These are phyloP conservation scores for Hyperoplus immaculatus DNA, from an alignment of 2,797 vertebrate species.

Conservation along the genomic window DNA sequence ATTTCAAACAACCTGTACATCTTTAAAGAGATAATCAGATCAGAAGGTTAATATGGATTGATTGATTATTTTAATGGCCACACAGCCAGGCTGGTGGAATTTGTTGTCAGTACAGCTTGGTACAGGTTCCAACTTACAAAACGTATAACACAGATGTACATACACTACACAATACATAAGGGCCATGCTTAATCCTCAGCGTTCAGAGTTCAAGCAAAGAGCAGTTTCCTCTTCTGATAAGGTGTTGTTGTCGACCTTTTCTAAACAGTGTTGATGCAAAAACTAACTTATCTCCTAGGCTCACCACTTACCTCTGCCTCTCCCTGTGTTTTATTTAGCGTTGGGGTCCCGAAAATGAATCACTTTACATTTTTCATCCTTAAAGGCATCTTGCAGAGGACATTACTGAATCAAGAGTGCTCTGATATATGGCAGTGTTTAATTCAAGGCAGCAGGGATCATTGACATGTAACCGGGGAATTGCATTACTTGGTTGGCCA, in stretches of 20 bases:
- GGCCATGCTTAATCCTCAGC: no score
- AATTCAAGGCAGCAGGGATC: constrained; percentile 53
- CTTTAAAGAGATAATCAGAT: constrained; percentile 14
- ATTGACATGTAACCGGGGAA: constrained; percentile 49
- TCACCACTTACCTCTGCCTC: neutral
- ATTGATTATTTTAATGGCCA: no score
- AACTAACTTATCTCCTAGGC: constrained; percentile 8
- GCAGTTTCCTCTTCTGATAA: neutral
- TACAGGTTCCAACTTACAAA: no score
- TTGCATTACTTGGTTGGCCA: constrained; percentile 61
- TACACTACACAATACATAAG: no score
- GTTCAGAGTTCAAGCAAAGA: neutral
- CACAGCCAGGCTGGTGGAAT: no score
- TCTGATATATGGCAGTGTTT: constrained; percentile 61
- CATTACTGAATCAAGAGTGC: constrained; percentile 32
- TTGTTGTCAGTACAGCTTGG: no score
- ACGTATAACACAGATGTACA: no score
- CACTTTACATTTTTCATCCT: constrained; percentile 48
- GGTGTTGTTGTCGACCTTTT: constrained; percentile 14
- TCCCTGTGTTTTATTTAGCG: constrained; percentile 18
- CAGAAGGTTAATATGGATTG: constrained; percentile 1
- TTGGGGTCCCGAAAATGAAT: constrained; percentile 20
- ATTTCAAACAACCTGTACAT: no score
- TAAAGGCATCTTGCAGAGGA: constrained; percentile 34
- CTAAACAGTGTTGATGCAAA: constrained; percentile 23